These are phyloP conservation scores for Pseudococcus jackbeardsleyi DNA, from an alignment of 2,888 invertebrate species.

Conservation along the genomic window DNA sequence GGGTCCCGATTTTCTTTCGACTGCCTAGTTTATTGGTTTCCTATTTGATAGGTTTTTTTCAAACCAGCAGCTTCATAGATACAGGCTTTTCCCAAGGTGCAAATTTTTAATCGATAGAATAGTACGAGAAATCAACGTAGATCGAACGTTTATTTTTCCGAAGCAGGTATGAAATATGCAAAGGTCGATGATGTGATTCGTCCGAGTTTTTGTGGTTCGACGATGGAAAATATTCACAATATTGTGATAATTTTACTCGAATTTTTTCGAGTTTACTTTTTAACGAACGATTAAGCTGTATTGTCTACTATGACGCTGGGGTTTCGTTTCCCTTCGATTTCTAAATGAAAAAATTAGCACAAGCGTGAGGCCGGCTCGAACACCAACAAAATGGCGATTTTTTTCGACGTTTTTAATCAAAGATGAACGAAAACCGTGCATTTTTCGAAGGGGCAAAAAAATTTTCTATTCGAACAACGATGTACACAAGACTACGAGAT, in stretches of 20 bases:
- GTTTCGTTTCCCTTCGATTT: not conserved
- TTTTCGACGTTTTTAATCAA: not conserved
- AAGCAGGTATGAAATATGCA: not conserved
- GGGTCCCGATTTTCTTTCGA: conserved; percentile 11
- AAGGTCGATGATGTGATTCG: conserved; percentile 51
- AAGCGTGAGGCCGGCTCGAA: not conserved
- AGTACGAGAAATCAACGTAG: not conserved
- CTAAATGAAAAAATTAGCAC: not conserved
- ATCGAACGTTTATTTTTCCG: not conserved
- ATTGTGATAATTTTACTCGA: conserved; percentile 16
- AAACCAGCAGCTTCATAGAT: conserved; percentile 38
- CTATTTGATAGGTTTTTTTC: not conserved
- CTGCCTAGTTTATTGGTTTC: conserved; percentile 13
- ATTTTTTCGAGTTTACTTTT: not conserved
- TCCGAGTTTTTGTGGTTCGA: not conserved
- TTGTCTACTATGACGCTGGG: not conserved
- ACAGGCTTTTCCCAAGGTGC: conserved; percentile 10
- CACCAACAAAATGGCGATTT: not conserved
- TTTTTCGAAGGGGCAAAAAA: not conserved
- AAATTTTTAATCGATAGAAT: not conserved
- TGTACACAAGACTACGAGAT: conserved; percentile 54
- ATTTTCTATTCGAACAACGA: not conserved
- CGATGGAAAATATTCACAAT: conserved; percentile 5
- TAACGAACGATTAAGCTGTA: not conserved
- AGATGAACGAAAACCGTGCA: not conserved